Evolutionary conservation across 23 tunicate species (phyloP), one percentile per base, ranked within the genome.

Genomic region (Halocynthia roretzi): DNA sequence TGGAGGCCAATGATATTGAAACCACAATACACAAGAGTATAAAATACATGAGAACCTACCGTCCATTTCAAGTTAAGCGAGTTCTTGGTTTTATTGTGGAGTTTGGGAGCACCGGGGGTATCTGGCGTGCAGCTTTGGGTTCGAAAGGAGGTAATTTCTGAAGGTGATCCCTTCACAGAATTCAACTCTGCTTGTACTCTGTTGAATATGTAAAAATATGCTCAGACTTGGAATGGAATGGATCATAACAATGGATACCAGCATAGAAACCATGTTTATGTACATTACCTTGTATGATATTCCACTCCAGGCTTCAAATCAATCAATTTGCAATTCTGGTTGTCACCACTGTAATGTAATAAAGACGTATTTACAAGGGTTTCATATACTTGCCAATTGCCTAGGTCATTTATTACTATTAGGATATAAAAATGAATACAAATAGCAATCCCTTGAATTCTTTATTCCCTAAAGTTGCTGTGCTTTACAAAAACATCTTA

Each of bases 81-180:
- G 54, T 83, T 78, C 64, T 88, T 88, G 7, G 84, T 81, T 6
- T 75, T 61, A 12, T 75, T 56, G 22, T 56, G 10, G 6, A 80
- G n/a, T 58, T 83, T 79, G 20, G 95, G 95, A 14, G 84, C 62
- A 10, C 65, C 72, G 17, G 95, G 95, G 15, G 87, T 63, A 55
- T 83, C 86, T 7, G 95, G 95, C 12, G 48, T 71, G 22, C 88
- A 76, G 70, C 87, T 83, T 10, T 66, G 54, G 8, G 95, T 88
- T 10, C 75, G 81, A 70, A 88, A 88, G 58, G 82, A 67, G 10
- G 87, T 53, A 12, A 76, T 44, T 66, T 88, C 84, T 7, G 95
- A 83, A 7, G 58, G 61, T 8, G 12, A 61, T n/a, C 93, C 86
- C 44, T 50, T 53, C n/a, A 54, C 51, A 9, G 57, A 7, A 51